Evolutionary conservation across 2,888 invertebrate genomes (phyloP).

Genomic region (Coecobrya sp.): DNA sequence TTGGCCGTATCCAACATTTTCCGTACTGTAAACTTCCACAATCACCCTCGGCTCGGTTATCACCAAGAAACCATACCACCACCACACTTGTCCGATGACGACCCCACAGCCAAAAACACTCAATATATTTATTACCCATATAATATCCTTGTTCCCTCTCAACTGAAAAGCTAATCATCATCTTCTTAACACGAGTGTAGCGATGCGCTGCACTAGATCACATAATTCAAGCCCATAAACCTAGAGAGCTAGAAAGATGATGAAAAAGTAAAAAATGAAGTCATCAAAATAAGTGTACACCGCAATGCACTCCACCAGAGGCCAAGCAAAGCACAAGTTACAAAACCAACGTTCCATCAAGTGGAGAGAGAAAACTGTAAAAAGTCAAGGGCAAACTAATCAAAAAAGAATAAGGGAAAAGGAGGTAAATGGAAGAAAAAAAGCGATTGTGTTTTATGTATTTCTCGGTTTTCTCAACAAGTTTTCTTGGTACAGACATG

Average conservation of each 20-base stretch:
- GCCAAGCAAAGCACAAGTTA: not conserved
- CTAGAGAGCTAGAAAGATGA: not conserved
- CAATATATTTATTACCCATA: conserved; percentile 2
- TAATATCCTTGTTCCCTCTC: not conserved
- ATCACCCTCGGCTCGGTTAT: not conserved
- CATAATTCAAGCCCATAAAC: not conserved
- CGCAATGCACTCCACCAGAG: not conserved
- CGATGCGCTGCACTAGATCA: conserved; percentile 18
- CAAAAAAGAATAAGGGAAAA: conserved; percentile 18
- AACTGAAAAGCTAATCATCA: conserved; percentile 45
- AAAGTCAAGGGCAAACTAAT: conserved; percentile 73
- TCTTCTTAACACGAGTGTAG: not conserved
- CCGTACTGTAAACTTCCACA: not conserved
- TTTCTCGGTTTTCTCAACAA: conserved; percentile 70
- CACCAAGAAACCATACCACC: not conserved
- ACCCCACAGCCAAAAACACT: conserved; percentile 13
- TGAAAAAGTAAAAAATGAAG: not conserved
- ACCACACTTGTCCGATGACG: not conserved
- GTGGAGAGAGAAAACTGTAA: not conserved
- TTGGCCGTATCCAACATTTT: no score
- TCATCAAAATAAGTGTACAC: conserved; percentile 9
- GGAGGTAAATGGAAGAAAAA: conserved; percentile 44
- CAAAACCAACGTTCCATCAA: not conserved
- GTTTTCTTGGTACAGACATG: not conserved
- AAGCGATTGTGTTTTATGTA: not conserved